A percentile compares a stretch with the other conserved stretches of the same genome.
Conservation (phyloP, 2,888 invertebrate genomes). For the Cheilosia urbana region DNA sequence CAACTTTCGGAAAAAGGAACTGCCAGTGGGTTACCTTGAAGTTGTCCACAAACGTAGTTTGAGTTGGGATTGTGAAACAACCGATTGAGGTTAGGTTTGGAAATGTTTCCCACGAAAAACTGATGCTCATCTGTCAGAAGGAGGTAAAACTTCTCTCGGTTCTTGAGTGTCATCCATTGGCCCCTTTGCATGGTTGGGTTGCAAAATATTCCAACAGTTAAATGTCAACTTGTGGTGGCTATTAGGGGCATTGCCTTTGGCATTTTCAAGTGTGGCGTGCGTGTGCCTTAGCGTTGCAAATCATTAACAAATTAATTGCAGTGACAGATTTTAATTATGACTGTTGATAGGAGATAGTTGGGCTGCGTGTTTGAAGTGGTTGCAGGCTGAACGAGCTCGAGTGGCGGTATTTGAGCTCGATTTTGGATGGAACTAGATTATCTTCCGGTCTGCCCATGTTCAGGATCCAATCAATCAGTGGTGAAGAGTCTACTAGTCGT, state of each 20-base stretch:
- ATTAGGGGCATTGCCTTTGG: conserved; percentile 48
- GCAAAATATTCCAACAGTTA: conserved; percentile 46
- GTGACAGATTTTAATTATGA: conserved; percentile 68
- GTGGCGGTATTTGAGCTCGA: not conserved
- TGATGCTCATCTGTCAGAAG: conserved; percentile 22
- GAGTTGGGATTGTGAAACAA: conserved; percentile 10
- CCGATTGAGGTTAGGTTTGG: conserved; percentile 17
- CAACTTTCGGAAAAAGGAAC: conserved; percentile 71
- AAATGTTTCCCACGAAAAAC: too few relatives aligned
- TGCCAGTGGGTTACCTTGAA: conserved; percentile 47
- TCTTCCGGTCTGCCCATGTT: not conserved
- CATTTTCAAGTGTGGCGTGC: conserved; percentile 41
- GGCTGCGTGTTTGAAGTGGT: conserved; percentile 9
- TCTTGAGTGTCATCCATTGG: conserved; percentile 13
- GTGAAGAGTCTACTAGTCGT: too few relatives aligned
- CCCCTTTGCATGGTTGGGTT: conserved; percentile 16
- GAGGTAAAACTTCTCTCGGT: not conserved
- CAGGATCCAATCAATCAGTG: not conserved
- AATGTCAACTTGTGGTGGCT: conserved; percentile 51
- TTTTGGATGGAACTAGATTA: not conserved
- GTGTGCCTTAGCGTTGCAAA: conserved; percentile 26
- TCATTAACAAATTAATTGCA: conserved; percentile 59
- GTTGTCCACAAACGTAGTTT: not conserved
- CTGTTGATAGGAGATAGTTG: conserved; percentile 46
- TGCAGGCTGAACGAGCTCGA: not conserved